A percentile compares a stretch with the other conserved stretches of the same genome.
Evolutionary conservation across 1,140 invertebrate species (phyloP).

Genomic region (Aphelenchoides avenae): DNA sequence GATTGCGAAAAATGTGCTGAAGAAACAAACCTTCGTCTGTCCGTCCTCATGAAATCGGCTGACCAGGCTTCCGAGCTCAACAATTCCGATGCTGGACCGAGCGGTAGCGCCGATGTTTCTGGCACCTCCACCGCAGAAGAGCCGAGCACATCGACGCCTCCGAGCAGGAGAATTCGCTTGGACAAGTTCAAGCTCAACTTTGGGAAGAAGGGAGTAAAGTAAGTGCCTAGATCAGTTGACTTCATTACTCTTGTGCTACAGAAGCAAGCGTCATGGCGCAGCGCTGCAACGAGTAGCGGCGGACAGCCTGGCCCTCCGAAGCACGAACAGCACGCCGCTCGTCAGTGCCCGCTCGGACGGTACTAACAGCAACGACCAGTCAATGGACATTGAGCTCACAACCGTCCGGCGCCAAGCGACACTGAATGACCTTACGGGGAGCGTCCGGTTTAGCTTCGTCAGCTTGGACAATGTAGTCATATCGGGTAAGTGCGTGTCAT

Average conservation of each 20-base stretch:
- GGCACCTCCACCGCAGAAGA: background rate
- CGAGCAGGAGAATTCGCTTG: background rate
- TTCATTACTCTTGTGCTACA: background rate
- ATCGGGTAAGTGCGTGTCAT: too few relatives aligned
- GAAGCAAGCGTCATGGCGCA: background rate
- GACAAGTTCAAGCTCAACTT: too few relatives aligned
- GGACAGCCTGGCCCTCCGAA: background rate
- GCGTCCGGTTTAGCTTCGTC: slow-evolving; percentile 12
- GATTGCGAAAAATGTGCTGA: slow-evolving; percentile 4
- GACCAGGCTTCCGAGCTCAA: background rate
- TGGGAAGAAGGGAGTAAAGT: background rate
- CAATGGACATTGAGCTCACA: background rate
- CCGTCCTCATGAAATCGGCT: slow-evolving; percentile 2
- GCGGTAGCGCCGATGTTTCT: background rate
- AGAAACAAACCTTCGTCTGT: slow-evolving; percentile 1
- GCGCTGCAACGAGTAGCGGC: background rate
- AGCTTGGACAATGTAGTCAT: slow-evolving; percentile 10
- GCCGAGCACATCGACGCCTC: background rate
- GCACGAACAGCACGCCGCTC: background rate
- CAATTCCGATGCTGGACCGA: background rate
- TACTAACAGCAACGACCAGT: background rate
- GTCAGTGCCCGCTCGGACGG: background rate
- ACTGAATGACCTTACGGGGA: slow-evolving; percentile 1
- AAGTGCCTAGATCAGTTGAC: background rate
- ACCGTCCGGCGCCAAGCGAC: background rate